A percentile compares a stretch with the other conserved stretches of the same genome.
Conservation (phyloP, 2,113 vertebrate genomes). For the Monopterus albus region DNA sequence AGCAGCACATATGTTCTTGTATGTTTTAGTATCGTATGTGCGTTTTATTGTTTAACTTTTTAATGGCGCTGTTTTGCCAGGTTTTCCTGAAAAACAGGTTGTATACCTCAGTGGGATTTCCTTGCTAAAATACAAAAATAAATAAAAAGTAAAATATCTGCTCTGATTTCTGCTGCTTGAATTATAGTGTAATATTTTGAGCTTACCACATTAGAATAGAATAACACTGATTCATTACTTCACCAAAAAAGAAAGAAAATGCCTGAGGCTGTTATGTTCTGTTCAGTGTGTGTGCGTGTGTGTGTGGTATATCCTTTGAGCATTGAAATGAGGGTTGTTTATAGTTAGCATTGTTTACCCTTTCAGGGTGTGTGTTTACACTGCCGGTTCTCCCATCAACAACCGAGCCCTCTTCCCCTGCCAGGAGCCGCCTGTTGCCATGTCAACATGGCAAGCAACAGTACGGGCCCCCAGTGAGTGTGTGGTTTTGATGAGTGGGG, state of each 20-base stretch:
- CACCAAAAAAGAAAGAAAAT: constrained; percentile 43
- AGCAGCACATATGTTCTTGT: too few relatives aligned
- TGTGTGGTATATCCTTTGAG: constrained; percentile 34
- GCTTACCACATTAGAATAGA: constrained; percentile 19
- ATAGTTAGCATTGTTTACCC: constrained; percentile 71
- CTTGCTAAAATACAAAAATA: too few relatives aligned
- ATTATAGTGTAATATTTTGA: constrained; percentile 27
- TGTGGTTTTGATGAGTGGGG: constrained; percentile 94
- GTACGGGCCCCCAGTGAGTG: constrained; percentile 87
- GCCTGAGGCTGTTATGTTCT: constrained; percentile 30
- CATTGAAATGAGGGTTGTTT: constrained; percentile 59
- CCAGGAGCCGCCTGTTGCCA: constrained; percentile 96
- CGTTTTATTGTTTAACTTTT: too few relatives aligned
- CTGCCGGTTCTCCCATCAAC: constrained; percentile 95
- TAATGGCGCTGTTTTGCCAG: too few relatives aligned
- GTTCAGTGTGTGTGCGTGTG: constrained; percentile 11
- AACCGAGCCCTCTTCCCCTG: constrained; percentile 98
- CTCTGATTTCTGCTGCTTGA: constrained; percentile 2
- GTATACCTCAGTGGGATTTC: too few relatives aligned
- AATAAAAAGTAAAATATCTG: too few relatives aligned
- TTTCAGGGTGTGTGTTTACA: constrained; percentile 94
- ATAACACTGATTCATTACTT: constrained; percentile 48
- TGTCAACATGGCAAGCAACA: constrained; percentile 96
- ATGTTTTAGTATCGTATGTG: too few relatives aligned
- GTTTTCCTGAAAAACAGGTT: too few relatives aligned